Percentiles rank a stretch among this genome's conserved stretches.
phyloP scores from a whole-genome alignment of 1,140 invertebrate genomes.

The Neodiprion virginianus region DNA sequence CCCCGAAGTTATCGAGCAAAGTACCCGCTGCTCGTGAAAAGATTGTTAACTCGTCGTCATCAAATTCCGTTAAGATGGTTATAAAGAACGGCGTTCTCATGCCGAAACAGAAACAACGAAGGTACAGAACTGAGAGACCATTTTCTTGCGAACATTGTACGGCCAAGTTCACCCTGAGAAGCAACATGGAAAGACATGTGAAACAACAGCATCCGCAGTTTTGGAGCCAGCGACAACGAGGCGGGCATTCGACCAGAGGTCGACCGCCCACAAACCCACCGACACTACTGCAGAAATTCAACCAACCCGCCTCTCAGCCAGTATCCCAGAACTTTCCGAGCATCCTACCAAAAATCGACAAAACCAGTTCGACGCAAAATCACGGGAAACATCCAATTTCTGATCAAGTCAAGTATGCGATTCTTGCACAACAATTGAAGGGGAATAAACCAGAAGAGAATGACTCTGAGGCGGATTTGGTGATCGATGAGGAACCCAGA shows the following conservation, averaged over 20 bases:
- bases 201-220: conserved; percentile 92
- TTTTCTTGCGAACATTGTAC: conserved; percentile 90
- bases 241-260: conserved; percentile 58
- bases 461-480: conserved; percentile 73
- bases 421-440: conserved; percentile 79
- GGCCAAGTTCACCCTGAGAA: conserved; percentile 86
- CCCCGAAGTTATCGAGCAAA: conserved; percentile 28
- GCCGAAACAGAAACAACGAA: conserved; percentile 88
- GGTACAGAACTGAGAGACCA: conserved; percentile 89
- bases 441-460: conserved; percentile 57
- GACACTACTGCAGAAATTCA: conserved; percentile 35
- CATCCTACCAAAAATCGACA: conserved; percentile 35
- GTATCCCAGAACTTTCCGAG: conserved; percentile 33
- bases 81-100: conserved; percentile 88
- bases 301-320: conserved; percentile 27
- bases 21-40: conserved; percentile 39
- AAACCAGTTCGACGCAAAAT: conserved; percentile 23
- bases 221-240: conserved; percentile 80
- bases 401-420: conserved; percentile 80
- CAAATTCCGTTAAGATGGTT: conserved; percentile 84
- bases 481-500: conserved; percentile 71
- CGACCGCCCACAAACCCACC: conserved; percentile 49
- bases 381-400: conserved; percentile 62
- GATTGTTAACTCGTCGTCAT: conserved; percentile 37
- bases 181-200: conserved; percentile 93